Percentiles rank a stretch among this genome's conserved stretches.
phyloP scores from a whole-genome alignment of 2,888 invertebrate species.

The Cloeon dipterum region DNA sequence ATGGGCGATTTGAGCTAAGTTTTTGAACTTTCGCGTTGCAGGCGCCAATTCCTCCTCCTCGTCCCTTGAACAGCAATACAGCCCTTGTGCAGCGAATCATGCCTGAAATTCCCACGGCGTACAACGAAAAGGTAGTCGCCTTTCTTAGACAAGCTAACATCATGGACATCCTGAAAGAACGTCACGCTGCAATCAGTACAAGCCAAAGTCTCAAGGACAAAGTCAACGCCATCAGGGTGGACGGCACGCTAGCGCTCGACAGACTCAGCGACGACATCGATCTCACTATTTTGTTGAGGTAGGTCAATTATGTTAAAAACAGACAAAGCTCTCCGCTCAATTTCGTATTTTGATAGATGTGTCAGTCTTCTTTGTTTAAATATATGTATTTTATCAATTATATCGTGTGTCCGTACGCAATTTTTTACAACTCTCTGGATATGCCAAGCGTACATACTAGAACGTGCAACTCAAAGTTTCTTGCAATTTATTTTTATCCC shows the following conservation, averaged over 20 bases:
- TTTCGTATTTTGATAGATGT: no score
- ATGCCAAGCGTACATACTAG: no score
- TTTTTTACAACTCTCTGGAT: no score
- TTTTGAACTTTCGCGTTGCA: constrained; percentile 15
- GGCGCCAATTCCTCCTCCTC: constrained; percentile 54
- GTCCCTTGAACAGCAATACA: constrained; percentile 21
- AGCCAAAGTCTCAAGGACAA: constrained; percentile 61
- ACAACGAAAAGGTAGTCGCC: constrained; percentile 86
- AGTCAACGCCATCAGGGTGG: constrained; percentile 64
- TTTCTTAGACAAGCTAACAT: constrained; percentile 87
- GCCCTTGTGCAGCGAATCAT: constrained; percentile 11
- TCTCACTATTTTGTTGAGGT: constrained; percentile 81
- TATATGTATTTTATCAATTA: no score
- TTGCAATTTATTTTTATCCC: no score
- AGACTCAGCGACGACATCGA: constrained; percentile 81
- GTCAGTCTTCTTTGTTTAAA: no score
- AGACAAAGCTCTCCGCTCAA: no score
- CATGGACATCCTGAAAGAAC: constrained; percentile 67
- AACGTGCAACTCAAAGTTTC: no score
- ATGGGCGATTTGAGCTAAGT: constrained; percentile 1
- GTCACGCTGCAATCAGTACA: constrained; percentile 47
- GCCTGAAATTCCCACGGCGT: constrained; percentile 59
- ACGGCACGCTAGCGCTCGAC: constrained; percentile 66
- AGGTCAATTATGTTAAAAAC: constrained; percentile 17
- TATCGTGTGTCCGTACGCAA: no score